A percentile compares a stretch with the other conserved stretches of the same genome.
Evolutionary conservation across 2,797 vertebrate species (phyloP).

Genomic region (Neosalanx taihuensis): DNA sequence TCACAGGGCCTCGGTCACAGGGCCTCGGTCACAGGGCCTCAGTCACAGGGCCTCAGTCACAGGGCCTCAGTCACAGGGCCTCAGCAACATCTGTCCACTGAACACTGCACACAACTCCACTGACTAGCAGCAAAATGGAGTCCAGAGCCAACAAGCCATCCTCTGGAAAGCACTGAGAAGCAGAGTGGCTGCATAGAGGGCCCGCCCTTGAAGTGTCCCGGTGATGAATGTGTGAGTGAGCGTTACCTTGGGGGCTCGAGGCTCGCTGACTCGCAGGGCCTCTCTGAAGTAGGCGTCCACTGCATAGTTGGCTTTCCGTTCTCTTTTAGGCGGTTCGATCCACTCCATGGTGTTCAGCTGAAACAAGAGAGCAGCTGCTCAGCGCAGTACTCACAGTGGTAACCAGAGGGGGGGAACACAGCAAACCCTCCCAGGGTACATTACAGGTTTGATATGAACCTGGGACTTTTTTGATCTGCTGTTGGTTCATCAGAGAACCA

Average conservation of each 20-base stretch:
- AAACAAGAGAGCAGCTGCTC: conserved; percentile 6
- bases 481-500: no score
- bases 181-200: neutral
- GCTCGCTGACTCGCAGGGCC: conserved; percentile 83
- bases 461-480: no score
- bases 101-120: neutral
- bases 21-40: neutral
- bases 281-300: conserved; percentile 89
- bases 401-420: no score
- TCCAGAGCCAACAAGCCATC: neutral
- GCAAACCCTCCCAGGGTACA: no score
- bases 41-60: neutral
- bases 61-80: neutral
- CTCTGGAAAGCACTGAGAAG: neutral
- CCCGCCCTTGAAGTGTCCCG: conserved; percentile 2
- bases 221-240: conserved; percentile 21
- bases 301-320: conserved; percentile 86
- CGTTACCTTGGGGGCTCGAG: conserved; percentile 81
- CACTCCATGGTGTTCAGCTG: conserved; percentile 85
- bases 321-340: conserved; percentile 87
- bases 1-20: neutral
- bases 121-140: neutral
- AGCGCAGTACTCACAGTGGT: neutral
- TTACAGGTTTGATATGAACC: no score
- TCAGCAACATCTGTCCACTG: neutral